phyloP scores from a whole-genome alignment of 37 sponge, comb jelly and placozoan species.

The Spongia lamella region DNA sequence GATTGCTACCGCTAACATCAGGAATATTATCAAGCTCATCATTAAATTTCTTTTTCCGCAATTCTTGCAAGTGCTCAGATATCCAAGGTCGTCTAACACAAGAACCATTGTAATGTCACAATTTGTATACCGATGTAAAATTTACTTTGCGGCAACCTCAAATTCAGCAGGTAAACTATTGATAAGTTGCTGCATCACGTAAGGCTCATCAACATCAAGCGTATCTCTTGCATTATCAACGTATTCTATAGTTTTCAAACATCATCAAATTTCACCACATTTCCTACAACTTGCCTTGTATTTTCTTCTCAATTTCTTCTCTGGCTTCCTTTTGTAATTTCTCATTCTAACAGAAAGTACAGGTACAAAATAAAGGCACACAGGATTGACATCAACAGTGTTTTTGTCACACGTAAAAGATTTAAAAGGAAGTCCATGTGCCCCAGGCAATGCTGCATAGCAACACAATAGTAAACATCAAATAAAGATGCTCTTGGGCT shows the following conservation, averaged over 20 bases:
- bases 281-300: constrained; percentile 29
- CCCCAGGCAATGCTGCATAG: no score
- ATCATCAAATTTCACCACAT: no score
- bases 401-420: no score
- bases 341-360: constrained; percentile 22
- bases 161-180: constrained; percentile 23
- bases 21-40: constrained; percentile 12
- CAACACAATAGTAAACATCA: not conserved
- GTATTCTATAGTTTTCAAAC: constrained; percentile 23
- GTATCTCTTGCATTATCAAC: constrained; percentile 38
- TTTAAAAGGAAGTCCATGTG: no score
- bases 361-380: no score
- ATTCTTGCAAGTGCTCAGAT: constrained; percentile 5
- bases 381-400: no score
- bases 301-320: constrained; percentile 22
- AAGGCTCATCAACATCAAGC: constrained; percentile 59
- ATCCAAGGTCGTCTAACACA: constrained; percentile 37
- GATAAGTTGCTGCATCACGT: constrained; percentile 41
- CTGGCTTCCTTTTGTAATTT: constrained; percentile 36
- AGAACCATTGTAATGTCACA: not conserved
- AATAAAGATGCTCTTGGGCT: no score
- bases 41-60: constrained; percentile 64
- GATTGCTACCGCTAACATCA: not conserved
- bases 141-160: constrained; percentile 14
- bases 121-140: not conserved